Evolutionary conservation across 2,888 invertebrate genomes (phyloP).

Genomic region (Callosobruchus maculatus): DNA sequence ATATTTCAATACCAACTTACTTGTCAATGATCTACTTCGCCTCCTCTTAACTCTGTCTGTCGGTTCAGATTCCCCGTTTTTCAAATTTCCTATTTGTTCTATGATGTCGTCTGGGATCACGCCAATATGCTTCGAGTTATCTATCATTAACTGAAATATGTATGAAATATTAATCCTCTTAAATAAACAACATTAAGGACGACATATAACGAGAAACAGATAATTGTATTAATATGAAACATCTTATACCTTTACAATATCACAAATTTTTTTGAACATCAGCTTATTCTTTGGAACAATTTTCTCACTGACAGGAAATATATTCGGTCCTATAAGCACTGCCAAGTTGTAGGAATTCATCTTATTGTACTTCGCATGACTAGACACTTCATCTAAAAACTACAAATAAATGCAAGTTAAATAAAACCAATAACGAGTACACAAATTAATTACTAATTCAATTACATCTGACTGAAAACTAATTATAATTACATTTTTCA

Average conservation of each 20-base stretch:
- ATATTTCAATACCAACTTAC: constrained; percentile 55
- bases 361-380: constrained; percentile 67
- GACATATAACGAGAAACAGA: neutral
- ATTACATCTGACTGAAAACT: no score
- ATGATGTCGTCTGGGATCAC: constrained; percentile 61
- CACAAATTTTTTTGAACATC: constrained; percentile 31
- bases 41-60: constrained; percentile 70
- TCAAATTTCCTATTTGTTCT: constrained; percentile 44
- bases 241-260: constrained; percentile 29
- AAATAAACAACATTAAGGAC: neutral
- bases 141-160: constrained; percentile 65
- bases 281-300: constrained; percentile 52
- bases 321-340: constrained; percentile 79
- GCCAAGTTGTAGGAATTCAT: constrained; percentile 84
- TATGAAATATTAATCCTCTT: no score
- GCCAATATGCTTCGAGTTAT: constrained; percentile 73
- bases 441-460: no score
- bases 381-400: constrained; percentile 68
- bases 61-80: constrained; percentile 46
- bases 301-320: constrained; percentile 73
- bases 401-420: constrained; percentile 41
- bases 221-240: neutral
- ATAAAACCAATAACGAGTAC: no score
- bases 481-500: no score
- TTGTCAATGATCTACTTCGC: constrained; percentile 81